Evolutionary conservation across 2,797 vertebrate genomes (phyloP).

Genomic region (Pelobates cultripes): DNA sequence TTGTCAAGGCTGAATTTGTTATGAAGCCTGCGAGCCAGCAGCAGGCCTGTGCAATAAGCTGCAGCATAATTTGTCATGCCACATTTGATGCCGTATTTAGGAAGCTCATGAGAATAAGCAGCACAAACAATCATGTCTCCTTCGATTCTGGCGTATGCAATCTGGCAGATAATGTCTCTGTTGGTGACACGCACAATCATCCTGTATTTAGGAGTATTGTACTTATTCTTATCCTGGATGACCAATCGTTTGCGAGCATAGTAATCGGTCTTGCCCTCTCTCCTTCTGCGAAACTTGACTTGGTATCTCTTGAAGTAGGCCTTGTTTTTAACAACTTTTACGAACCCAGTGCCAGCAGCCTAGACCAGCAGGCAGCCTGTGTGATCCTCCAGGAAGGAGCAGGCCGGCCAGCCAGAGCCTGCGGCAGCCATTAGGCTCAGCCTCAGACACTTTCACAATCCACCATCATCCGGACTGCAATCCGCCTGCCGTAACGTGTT

Average conservation of each 20-base stretch:
- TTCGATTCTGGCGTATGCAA: conserved; percentile 94
- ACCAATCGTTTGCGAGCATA: conserved; percentile 95
- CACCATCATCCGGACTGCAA: conserved; percentile 74
- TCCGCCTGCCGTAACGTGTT: too few species aligned
- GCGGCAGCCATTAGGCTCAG: conserved; percentile 75
- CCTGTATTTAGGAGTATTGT: conserved; percentile 97
- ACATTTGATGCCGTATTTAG: conserved; percentile 87
- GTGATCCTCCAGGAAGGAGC: too few species aligned
- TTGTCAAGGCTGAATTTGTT: conserved; percentile 95
- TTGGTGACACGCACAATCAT: conserved; percentile 97
- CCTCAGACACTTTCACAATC: conserved; percentile 70
- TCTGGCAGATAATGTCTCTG: conserved; percentile 96
- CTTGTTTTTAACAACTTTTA: conserved; percentile 98
- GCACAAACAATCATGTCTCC: conserved; percentile 95
- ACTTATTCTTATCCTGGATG: conserved; percentile 97
- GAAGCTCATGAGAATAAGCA: conserved; percentile 91
- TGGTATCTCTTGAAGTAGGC: conserved; percentile 99
- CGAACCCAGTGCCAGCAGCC: too few species aligned
- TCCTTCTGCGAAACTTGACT: conserved; percentile 97
- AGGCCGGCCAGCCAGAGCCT: not conserved
- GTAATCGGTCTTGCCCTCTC: conserved; percentile 98
- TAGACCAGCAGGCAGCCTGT: too few species aligned
- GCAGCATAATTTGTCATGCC: conserved; percentile 96
- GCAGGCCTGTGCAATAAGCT: conserved; percentile 93
- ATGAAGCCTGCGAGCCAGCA: conserved; percentile 93